Base-by-base conservation (phyloP, 2,888 invertebrate genomes). In the Lobophora halterata region DNA sequence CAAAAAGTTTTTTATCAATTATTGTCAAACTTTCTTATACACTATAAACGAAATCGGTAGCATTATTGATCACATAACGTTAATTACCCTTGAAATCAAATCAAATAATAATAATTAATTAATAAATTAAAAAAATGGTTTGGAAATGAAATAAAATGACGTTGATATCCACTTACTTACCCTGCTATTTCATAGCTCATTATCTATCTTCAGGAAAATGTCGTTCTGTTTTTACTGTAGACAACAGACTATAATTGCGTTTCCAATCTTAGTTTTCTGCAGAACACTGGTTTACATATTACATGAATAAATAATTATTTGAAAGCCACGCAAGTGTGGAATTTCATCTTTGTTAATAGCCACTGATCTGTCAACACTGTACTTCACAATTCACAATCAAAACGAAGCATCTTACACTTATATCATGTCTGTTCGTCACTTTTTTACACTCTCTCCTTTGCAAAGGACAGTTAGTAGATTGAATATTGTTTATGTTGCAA, bases 331-430 rank as follows among this genome's bases (percentile, higher is more conserved):
- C 8, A 35, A 23, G 4, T 11, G 16, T 6, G 2, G n/a, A 21
- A 60, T 64, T 61, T 60, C 65, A 65, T 68, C 52, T 56, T 55
- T 56, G 55, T 54, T 50, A 48, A 60, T 59, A 60, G 43, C 54
- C 52, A 59, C 61, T 46, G 52, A 62, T 63, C 63, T 69, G 66
- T 73, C 71, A 70, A 70, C 71, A 71, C 47, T 25, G 13, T 21
- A 16, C 11, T 45, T 33, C 30, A 41, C 32, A 31, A 34, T 13
- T 6, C 17, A 28, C 33, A 19, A 42, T 32, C 42, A 30, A 37
- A 46, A 20, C 20, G 20, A 23, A 13, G 9, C 4, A 6, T 31
- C 19, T 17, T 8, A 19, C 9, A 3, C 5, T 14, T 26, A 14
- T 29, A 27, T 34, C 10, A 1, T 8, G 10, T 24, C 16, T 37